Evolutionary conservation across 2,888 invertebrate species (phyloP).

Genomic region (Rhagonycha lutea): DNA sequence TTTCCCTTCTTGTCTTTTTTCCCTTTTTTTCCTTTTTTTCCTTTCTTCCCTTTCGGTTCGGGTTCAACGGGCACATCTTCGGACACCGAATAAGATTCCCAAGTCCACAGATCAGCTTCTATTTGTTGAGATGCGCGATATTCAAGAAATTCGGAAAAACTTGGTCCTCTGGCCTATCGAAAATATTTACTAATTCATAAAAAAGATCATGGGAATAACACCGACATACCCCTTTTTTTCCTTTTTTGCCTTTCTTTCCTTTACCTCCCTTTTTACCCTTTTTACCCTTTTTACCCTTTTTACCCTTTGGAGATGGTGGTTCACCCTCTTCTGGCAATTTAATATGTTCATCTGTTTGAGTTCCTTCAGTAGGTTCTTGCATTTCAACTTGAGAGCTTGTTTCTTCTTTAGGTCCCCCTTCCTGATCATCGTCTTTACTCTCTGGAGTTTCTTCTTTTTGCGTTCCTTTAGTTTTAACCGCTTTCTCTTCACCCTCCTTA

Average conservation of each 20-base stretch:
- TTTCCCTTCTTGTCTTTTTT: neutral
- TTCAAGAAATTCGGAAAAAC: neutral
- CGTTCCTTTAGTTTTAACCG: neutral
- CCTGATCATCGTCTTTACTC: neutral
- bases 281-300: neutral
- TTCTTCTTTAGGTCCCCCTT: neutral
- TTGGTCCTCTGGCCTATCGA: neutral
- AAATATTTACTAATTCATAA: neutral
- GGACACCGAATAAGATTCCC: neutral
- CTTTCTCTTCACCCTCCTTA: too few species aligned
- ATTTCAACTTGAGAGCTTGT: neutral
- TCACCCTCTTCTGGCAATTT: neutral
- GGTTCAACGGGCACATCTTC: neutral
- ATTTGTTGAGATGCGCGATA: neutral
- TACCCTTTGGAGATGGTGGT: neutral
- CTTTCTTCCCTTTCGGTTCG: neutral
- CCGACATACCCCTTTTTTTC: neutral
- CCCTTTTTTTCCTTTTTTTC: neutral
- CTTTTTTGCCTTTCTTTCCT: neutral
- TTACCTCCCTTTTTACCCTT: neutral
- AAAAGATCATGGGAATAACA: neutral
- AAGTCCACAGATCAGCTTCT: neutral
- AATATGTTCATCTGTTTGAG: neutral
- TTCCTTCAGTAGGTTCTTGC: neutral
- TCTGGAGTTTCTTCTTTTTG: neutral